phyloP scores from a whole-genome alignment of 2,888 invertebrate genomes.

The Chrysotoxum bicinctum region DNA sequence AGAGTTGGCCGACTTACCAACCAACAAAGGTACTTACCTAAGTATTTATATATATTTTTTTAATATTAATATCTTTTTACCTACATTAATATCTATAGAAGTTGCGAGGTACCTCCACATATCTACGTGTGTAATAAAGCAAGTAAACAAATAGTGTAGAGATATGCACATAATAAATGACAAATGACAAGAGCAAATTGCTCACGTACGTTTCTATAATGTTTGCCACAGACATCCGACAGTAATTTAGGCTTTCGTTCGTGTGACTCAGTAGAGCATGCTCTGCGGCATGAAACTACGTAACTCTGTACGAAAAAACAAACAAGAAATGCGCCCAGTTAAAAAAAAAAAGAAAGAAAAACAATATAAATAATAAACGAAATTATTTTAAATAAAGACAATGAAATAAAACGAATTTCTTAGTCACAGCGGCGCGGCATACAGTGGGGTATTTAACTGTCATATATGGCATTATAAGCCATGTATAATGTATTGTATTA shows the following conservation, averaged over 20 bases:
- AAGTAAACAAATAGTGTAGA: slow-evolving; percentile 62
- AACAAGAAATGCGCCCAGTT: slow-evolving; percentile 30
- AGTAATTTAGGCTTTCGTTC: slow-evolving; percentile 58
- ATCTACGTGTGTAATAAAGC: slow-evolving; percentile 27
- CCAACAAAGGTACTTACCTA: slow-evolving; percentile 4
- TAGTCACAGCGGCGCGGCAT: slow-evolving; percentile 14
- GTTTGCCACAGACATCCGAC: slow-evolving; percentile 40
- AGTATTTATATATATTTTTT: slow-evolving; percentile 31
- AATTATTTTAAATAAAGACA: slow-evolving; percentile 72
- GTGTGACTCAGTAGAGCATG: slow-evolving; percentile 68
- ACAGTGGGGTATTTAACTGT: neutral
- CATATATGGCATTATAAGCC: too few species aligned
- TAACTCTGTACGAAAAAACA: neutral
- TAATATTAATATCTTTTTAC: slow-evolving; percentile 51
- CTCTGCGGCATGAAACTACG: slow-evolving; percentile 41
- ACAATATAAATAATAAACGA: slow-evolving; percentile 68
- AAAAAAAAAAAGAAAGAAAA: slow-evolving; percentile 20
- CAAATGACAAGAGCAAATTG: slow-evolving; percentile 71
- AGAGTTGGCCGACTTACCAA: slow-evolving; percentile 42
- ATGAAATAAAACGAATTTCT: slow-evolving; percentile 71
- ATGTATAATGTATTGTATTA: too few species aligned
- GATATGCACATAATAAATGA: slow-evolving; percentile 69
- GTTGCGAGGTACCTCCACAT: neutral
- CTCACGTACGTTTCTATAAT: slow-evolving; percentile 56
- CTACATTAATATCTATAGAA: neutral